Base-by-base conservation (phyloP, 2,797 vertebrate genomes). In the Periophthalmus magnuspinnatus region DNA sequence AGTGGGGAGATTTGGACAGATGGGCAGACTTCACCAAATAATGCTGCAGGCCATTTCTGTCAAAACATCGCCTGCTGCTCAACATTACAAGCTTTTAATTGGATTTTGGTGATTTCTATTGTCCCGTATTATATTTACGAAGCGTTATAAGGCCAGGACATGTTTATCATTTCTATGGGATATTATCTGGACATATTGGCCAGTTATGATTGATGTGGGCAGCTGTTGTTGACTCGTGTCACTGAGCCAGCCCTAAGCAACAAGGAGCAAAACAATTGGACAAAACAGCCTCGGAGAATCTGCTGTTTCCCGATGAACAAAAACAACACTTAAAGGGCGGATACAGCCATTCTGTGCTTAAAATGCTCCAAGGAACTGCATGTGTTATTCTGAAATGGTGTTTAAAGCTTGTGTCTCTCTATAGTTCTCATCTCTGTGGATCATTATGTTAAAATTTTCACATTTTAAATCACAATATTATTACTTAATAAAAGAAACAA, bases 31-130 rank as follows among this genome's bases (percentile, higher is more conserved):
- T 41, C 36, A 62, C 36, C 36, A 11, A 62, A 62, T 45, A 45
- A 22, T 62, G 60, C 60, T 16, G 36, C n/a, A 22, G 60, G 60
- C 60, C 34, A 2, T 41, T 22, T 13, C 36, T 45, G 60, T 62
- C 60, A 62, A 62, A 62, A 62, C 60, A 62, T 36, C 70, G 54
- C 57, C 62, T 59, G 48, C 70, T 59, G 70, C 54, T 11, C 21
- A 11, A 36, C 19, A 45, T 62, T 62, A 62, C n/a, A 45, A 5
- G n/a, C 1, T 24, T 48, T 64, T 64, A 48, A 64, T 48, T 48
- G 62, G 22, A 64, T 64, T 64, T 58, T 47, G 47, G 13, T 64
- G 2, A 32, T 32, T 47, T 32, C 24, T 24, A 19, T 48, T 45
- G 38, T 63, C 6, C 13, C 3, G 45, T 13, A 6, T 22, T 3